Conservation (phyloP, 1,140 invertebrate species). For the Saccostrea echinata region DNA sequence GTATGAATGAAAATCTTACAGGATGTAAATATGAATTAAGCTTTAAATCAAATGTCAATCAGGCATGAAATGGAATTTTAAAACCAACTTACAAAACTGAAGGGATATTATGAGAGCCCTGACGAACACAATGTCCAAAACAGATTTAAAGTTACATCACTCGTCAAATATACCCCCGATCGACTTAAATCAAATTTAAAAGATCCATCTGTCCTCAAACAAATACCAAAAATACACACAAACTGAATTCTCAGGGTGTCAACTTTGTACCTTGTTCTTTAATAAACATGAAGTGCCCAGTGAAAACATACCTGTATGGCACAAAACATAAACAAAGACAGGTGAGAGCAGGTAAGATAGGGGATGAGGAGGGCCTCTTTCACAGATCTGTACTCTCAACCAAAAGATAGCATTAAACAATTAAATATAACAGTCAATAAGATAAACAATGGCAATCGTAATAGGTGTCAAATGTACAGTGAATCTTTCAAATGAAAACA, state of each 20-base stretch:
- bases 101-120: neutral
- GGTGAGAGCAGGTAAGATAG: too few species aligned
- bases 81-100: neutral
- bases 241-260: neutral
- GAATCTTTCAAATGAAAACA: too few species aligned
- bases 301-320: neutral
- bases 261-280: neutral
- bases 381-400: too few species aligned
- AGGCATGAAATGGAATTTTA: slow-evolving; percentile 31
- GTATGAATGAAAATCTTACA: slow-evolving; percentile 20
- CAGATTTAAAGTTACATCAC: slow-evolving; percentile 24
- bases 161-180: neutral
- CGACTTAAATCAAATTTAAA: slow-evolving; percentile 26
- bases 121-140: neutral
- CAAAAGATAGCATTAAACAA: too few species aligned
- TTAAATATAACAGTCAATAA: too few species aligned
- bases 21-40: slow-evolving; percentile 28
- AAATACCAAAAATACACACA: neutral
- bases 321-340: neutral
- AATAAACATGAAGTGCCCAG: neutral
- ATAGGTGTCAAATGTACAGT: too few species aligned
- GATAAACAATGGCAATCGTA: too few species aligned
- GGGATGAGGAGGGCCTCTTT: too few species aligned
- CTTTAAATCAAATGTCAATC: slow-evolving; percentile 1
- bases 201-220: neutral